Percentiles rank a stretch among this genome's conserved stretches.
Evolutionary conservation across 2,113 vertebrate species (phyloP).

Genomic region (Riparia riparia): DNA sequence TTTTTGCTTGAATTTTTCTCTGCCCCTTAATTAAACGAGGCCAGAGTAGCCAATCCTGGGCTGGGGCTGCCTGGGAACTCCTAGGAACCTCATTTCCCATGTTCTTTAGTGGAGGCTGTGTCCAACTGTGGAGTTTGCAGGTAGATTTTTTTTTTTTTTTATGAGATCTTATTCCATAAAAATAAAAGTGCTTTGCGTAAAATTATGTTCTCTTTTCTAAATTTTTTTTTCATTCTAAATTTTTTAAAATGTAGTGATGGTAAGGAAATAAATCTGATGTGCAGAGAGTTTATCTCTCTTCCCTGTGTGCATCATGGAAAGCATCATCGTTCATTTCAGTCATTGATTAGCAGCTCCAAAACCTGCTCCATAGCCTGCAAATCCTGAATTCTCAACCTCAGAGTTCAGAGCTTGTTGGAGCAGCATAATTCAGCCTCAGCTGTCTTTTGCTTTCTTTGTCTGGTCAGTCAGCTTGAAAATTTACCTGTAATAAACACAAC

Average conservation of each 20-base stretch:
- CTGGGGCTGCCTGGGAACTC: background rate
- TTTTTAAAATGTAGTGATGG: background rate
- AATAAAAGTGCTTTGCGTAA: background rate
- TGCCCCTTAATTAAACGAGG: rapidly evolving
- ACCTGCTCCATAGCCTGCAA: background rate
- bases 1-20: background rate
- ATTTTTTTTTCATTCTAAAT: background rate
- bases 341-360: conserved; percentile 21
- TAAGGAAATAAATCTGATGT: background rate
- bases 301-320: background rate
- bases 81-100: rapidly evolving
- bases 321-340: background rate
- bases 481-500: background rate
- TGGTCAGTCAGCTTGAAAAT: conserved; percentile 1
- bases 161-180: background rate
- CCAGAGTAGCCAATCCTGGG: background rate
- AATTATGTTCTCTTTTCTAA: background rate
- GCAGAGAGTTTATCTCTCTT: background rate
- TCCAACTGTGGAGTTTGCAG: background rate
- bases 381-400: background rate
- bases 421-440: background rate
- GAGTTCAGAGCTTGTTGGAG: background rate
- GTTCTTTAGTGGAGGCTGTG: background rate
- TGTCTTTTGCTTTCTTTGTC: background rate
- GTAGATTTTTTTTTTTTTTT: background rate